Base-by-base conservation (phyloP, 2,797 vertebrate genomes). In the Sebastes kiyomatsui region DNA sequence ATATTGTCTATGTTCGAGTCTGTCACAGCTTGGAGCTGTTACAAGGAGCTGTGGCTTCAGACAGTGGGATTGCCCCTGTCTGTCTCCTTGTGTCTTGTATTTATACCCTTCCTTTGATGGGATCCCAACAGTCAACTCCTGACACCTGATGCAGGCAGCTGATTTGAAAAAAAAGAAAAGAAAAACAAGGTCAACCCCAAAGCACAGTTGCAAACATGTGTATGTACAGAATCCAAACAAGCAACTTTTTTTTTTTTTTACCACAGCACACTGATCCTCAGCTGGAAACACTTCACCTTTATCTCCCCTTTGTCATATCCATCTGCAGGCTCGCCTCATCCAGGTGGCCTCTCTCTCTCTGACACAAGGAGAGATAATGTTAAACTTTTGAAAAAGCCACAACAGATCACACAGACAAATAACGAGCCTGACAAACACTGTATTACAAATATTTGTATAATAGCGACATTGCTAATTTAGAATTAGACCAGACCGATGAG, bases 71-170 rank as follows among this genome's bases (percentile, higher is more conserved):
- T 64, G 73, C 79, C 90, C 86, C 83, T 82, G 64, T 62, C 82
- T 89, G 75, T 76, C 62, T 87, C 84, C 81, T 69, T 32, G 72
- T 70, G 81, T 55, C 83, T 90, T 84, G 88, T 95, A 95, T 96
- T 96, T 96, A 96, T 96, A 96, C 94, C 90, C 88, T 72, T 75
- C 69, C 70, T 65, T 82, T 81, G 77, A 69, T 65, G 90, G 90
- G 84, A 93, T 94, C 89, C 91, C 90, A 96, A 96, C 95, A 90
- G 94, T 90, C 93, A 95, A 87, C 81, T 87, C 77, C 83, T 85
- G 91, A 85, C 96, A 96, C 95, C 95, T 96, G 95, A 95, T 84
- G 74, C 76, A 88, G 59, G 83, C 94, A 93, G 93, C 93, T 95
- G 95, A 95, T 91, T 76, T 87, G 75, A 66, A 65, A 65, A 32